Evolutionary conservation across 2,113 vertebrate genomes (phyloP).

Genomic region (Catharus minimus): DNA sequence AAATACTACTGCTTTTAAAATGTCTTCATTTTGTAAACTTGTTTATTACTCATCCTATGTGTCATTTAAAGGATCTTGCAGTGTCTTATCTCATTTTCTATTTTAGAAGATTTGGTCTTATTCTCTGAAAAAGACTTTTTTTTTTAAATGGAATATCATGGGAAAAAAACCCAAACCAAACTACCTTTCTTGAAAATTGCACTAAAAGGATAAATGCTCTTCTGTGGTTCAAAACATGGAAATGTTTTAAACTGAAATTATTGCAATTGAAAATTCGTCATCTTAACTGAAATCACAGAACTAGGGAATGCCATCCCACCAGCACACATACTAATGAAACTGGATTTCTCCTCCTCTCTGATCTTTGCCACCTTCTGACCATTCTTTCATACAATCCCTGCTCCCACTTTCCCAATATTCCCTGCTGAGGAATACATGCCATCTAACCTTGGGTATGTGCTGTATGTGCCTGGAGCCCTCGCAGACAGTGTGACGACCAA

Average conservation of each 20-base stretch:
- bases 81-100: neutral
- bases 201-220: neutral
- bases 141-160: neutral
- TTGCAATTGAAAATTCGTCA: neutral
- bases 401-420: fast-evolving
- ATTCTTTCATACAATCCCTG: neutral
- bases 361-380: neutral
- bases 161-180: neutral
- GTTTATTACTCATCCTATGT: neutral
- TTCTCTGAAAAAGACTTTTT: neutral
- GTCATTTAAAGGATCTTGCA: neutral
- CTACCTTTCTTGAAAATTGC: neutral
- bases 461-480: neutral
- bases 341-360: neutral
- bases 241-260: neutral
- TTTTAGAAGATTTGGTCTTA: neutral
- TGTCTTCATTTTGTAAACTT: neutral
- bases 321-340: neutral
- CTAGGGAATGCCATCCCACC: neutral
- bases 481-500: neutral
- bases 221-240: neutral
- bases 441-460: fast-evolving
- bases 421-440: neutral
- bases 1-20: neutral
- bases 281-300: neutral